phyloP scores from a whole-genome alignment of 2,888 invertebrate genomes.

The Hyles lineata region DNA sequence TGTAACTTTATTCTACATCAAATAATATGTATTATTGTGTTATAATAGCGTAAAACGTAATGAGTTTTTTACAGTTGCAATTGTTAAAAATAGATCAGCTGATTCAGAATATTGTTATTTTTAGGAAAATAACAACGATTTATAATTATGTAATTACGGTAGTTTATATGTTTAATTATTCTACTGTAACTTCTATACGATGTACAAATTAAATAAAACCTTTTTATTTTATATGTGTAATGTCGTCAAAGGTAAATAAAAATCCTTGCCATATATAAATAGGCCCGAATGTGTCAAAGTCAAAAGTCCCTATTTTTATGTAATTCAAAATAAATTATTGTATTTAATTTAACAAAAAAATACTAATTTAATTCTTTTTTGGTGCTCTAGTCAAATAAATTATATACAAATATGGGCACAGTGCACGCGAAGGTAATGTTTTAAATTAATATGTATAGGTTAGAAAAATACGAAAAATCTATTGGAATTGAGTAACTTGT shows the following conservation, averaged over 20 bases:
- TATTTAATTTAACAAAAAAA: conserved; percentile 47
- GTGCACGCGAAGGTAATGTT: conserved; percentile 73
- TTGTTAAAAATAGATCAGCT: neutral
- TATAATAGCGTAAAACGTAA: neutral
- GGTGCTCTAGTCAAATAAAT: conserved; percentile 33
- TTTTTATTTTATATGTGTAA: neutral
- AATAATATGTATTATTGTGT: neutral
- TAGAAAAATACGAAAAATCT: conserved; percentile 32
- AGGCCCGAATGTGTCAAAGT: conserved; percentile 24
- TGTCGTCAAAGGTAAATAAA: neutral
- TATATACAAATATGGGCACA: conserved; percentile 62
- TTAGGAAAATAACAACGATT: neutral
- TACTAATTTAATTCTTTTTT: conserved; percentile 33
- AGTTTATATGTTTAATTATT: neutral
- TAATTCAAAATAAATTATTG: conserved; percentile 64
- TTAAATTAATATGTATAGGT: conserved; percentile 33
- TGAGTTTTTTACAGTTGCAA: neutral
- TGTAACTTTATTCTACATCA: too few species aligned
- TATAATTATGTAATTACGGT: neutral
- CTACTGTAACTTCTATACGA: neutral
- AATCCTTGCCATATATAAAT: neutral
- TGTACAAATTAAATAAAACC: neutral
- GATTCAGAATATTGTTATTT: neutral
- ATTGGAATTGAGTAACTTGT: neutral
- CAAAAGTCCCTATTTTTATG: conserved; percentile 51